Base-by-base conservation (phyloP, 2,797 vertebrate species). In the Enteromius afrohamiltoni region DNA sequence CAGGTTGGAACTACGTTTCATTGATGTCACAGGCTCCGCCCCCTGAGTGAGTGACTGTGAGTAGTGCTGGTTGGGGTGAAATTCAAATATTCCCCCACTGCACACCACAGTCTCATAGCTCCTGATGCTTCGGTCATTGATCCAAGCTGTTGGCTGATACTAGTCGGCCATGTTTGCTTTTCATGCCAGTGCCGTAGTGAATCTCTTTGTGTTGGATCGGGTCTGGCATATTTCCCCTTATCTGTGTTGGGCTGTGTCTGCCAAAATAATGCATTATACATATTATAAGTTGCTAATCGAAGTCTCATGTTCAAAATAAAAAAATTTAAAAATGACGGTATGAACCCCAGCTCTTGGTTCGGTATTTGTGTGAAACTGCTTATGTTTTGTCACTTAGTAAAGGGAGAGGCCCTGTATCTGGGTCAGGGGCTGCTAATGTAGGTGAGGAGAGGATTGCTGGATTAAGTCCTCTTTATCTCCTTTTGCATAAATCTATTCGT, bases 21-120 rank as follows among this genome's bases (percentile, higher is more conserved):
- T 29, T 78, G 67, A 71, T 40, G 42, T 64, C 75, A 71, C 21
- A 77, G 73, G 40, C 65, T 58, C 31, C 42, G 26, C 58, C 31
- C 84, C 88, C 55, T 40, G 37, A 86, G 95, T 93, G 91, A 97
- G 96, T 97, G 96, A 94, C 95, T 93, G 93, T 90, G 83, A 94
- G 94, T 90, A 91, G 85, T 91, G 94, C 94, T 95, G 96, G 93
- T 91, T 93, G 95, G 91, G 94, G 92, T 95, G 92, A 91, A 47
- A 89, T 88, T 88, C 84, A 21, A n/a, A 83, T 23, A 88, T 89
- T 93, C 91, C 92, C 94, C 94, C 94, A 65, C 73, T 96, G 91
- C 95, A 83, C 91, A 93, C 87, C 95, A 89, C 89, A 88, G 96
- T 93, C 94, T 97, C 96, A 97, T 85, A 95, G 80, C 93, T 94